phyloP scores from a whole-genome alignment of 2,113 vertebrate genomes.

The Pluvianellus socialis region DNA sequence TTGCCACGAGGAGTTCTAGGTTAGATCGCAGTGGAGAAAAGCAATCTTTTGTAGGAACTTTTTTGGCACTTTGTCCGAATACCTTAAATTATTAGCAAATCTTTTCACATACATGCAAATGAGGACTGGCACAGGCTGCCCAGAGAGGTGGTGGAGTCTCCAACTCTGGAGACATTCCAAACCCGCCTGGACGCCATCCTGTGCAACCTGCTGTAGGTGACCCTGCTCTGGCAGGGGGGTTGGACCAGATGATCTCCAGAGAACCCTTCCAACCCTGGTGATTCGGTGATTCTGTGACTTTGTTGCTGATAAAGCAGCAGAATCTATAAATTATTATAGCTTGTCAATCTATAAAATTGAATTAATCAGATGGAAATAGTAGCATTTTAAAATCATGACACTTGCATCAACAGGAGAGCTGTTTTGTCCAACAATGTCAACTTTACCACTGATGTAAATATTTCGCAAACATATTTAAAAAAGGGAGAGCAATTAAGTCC shows the following conservation, averaged over 20 bases:
- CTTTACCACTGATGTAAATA: not conserved
- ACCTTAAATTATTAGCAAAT: not conserved
- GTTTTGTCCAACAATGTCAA: not conserved
- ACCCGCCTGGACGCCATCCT: no score
- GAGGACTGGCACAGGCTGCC: no score
- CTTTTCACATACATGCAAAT: not conserved
- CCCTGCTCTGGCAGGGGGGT: no score
- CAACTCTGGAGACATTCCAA: no score
- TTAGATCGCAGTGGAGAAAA: not conserved
- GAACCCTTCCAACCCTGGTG: no score
- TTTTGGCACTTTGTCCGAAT: not conserved
- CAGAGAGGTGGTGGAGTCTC: no score
- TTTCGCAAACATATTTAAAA: not conserved
- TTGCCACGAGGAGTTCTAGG: accelerated
- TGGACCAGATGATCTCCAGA: no score
- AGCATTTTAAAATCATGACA: not conserved
- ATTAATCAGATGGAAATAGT: not conserved
- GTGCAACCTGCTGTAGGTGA: no score
- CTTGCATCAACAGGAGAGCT: not conserved
- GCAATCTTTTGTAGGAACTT: not conserved
- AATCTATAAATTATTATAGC: not conserved
- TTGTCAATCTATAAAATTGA: not conserved
- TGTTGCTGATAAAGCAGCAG: not conserved
- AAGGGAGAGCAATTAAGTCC: not conserved
- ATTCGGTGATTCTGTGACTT: not conserved